Percentiles rank a stretch among this genome's conserved stretches.
Evolutionary conservation across 2,797 vertebrate genomes (phyloP).

Genomic region (Urophycis tenuis): DNA sequence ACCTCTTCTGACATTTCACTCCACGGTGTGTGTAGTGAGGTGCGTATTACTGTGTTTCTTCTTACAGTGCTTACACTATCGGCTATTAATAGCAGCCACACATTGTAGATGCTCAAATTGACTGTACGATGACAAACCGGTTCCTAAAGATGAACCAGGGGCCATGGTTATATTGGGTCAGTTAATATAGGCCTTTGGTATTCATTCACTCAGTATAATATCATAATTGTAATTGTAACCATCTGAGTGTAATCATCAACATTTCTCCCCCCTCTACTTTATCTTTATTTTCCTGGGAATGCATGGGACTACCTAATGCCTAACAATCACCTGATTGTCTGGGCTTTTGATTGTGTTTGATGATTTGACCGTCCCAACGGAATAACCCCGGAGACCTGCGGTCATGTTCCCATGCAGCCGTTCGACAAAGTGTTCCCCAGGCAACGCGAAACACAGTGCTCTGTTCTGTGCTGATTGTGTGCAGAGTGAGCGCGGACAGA

Average conservation of each 20-base stretch:
- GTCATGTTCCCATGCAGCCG: not conserved
- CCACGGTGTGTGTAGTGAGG: slow-evolving; percentile 14
- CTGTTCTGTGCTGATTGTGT: not conserved
- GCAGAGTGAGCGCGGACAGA: not conserved
- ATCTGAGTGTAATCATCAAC: slow-evolving; percentile 12
- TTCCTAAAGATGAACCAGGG: not conserved
- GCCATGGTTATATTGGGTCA: not conserved
- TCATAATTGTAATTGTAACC: not conserved
- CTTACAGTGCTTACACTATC: slow-evolving; percentile 16
- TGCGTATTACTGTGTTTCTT: not conserved
- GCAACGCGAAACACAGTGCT: not conserved
- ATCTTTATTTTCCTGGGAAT: slow-evolving; percentile 33
- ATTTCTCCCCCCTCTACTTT: slow-evolving; percentile 8
- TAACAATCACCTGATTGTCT: slow-evolving; percentile 24
- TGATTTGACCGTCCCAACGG: not conserved
- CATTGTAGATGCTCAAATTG: slow-evolving; percentile 46
- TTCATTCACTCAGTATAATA: not conserved
- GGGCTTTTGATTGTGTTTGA: slow-evolving; percentile 1
- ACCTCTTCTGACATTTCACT: slow-evolving; percentile 56
- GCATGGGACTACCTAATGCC: slow-evolving; percentile 34
- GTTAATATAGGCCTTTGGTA: not conserved
- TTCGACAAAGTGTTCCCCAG: not conserved
- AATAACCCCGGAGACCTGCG: not conserved
- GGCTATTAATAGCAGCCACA: slow-evolving; percentile 59
- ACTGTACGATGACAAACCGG: slow-evolving; percentile 8